Evolutionary conservation across 2,888 invertebrate genomes (phyloP).

Genomic region (Cephus spinipes): DNA sequence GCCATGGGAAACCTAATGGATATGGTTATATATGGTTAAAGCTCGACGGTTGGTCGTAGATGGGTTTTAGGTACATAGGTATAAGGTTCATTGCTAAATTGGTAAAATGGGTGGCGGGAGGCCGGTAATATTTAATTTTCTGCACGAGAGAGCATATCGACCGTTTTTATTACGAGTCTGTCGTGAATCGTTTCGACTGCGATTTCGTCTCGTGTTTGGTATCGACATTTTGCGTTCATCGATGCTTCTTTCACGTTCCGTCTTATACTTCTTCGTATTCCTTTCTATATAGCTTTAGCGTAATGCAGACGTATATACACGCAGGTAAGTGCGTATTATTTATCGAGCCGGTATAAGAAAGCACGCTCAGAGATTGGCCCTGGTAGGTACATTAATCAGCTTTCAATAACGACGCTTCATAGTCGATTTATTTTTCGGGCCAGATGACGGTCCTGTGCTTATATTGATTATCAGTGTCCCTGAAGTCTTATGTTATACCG

Average conservation of each 20-base stretch:
- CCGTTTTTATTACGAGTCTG: slow-evolving; percentile 32
- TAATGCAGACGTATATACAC: not conserved
- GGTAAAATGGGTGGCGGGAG: slow-evolving; percentile 8
- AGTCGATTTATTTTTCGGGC: not conserved
- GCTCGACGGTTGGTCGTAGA: not conserved
- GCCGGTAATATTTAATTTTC: slow-evolving; percentile 34
- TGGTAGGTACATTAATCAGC: not conserved
- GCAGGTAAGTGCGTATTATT: not conserved
- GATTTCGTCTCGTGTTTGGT: slow-evolving; percentile 1
- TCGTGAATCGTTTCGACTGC: slow-evolving; percentile 26
- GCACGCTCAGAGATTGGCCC: not conserved
- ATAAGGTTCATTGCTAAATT: not conserved
- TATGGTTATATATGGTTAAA: not conserved
- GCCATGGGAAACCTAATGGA: not conserved
- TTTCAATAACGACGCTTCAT: not conserved
- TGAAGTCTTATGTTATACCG: not conserved
- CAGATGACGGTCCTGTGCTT: not conserved
- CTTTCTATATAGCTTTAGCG: not conserved
- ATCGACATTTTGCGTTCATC: not conserved
- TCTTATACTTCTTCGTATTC: not conserved
- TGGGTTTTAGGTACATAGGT: not conserved
- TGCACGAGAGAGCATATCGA: slow-evolving; percentile 25
- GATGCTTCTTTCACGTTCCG: not conserved
- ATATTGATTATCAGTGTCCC: not conserved
- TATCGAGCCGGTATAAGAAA: not conserved